Evolutionary conservation across 2,797 vertebrate genomes (phyloP), one percentile per base, ranked within the genome.

Genomic region (Diplodus sargus): DNA sequence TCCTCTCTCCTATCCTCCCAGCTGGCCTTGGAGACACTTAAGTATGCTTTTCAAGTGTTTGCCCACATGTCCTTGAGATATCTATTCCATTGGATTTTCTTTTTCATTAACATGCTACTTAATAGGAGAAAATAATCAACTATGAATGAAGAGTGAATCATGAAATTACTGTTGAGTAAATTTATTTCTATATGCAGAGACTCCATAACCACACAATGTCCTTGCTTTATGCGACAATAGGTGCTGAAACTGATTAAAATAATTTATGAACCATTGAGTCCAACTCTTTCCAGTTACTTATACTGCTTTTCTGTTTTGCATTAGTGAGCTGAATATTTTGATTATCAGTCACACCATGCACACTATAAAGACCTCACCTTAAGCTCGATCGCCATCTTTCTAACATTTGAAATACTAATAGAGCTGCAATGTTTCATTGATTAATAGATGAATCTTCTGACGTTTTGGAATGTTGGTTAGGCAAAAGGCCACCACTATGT

Each of bases 11-110:
- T 53, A 39, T 58, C 51, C 42, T 76, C 51, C 56, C 17, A 23
- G 22, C 49, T 30, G 49, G 45, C 84, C 68, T 79, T 85, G 42
- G 79, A 51, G 13, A 39, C 34, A 53, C 48, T 57, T 1, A 0
- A 42, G 43, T 43, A 52, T 63, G 43, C 53, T 72, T 17, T 47
- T 70, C n/a, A 15, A 62, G 25, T 25, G 30, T 71, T 77, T 65
- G 43, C 39, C 12, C 20, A 18, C 15, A 23, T 43, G 64, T 70
- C 63, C 72, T 34, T 70, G n/a, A 81, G 45, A 62, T 42, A 71
- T 49, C 42, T 16, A 62, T 65, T 28, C 34, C 28, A 25, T 28
- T 49, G 14, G 16, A 47, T 73, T 56, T 60, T 67, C 39, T 11
- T 14, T 60, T 57, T 61, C 53, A 2, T 43, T 11, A 20, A 4